Percentiles rank a stretch among this genome's conserved stretches.
phyloP scores from a whole-genome alignment of 2,797 vertebrate genomes.

The Limosa lapponica region DNA sequence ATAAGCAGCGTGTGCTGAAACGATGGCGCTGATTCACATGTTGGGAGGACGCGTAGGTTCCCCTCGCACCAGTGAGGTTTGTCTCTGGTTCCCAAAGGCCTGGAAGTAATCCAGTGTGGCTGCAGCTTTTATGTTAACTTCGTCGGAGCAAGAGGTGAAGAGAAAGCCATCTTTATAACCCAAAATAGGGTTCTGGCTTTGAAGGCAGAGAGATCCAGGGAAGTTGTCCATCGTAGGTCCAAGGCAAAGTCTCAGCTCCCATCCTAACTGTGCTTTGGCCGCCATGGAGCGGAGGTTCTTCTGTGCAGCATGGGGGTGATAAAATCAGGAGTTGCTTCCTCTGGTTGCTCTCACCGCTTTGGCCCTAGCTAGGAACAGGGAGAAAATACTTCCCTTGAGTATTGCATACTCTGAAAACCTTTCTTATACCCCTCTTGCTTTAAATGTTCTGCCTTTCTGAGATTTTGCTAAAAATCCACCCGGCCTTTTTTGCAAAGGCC shows the following conservation, averaged over 20 bases:
- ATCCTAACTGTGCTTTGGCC: neutral
- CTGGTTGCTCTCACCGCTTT: neutral
- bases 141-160: neutral
- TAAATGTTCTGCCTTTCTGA: neutral
- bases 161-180: neutral
- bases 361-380: neutral
- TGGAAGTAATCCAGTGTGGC: neutral
- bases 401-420: neutral
- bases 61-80: neutral
- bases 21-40: neutral
- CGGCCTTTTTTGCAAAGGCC: neutral
- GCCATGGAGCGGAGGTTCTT: neutral
- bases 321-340: neutral
- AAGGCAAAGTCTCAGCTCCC: neutral
- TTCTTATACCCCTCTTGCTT: neutral
- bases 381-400: neutral
- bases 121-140: neutral
- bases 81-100: neutral
- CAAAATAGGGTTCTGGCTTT: neutral
- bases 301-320: rapidly evolving
- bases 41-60: neutral
- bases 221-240: neutral
- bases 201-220: neutral
- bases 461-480: neutral
- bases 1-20: neutral